These are phyloP conservation scores for Homalodisca vitripennis DNA, from an alignment of 1,140 invertebrate genomes.

Conservation along the genomic window DNA sequence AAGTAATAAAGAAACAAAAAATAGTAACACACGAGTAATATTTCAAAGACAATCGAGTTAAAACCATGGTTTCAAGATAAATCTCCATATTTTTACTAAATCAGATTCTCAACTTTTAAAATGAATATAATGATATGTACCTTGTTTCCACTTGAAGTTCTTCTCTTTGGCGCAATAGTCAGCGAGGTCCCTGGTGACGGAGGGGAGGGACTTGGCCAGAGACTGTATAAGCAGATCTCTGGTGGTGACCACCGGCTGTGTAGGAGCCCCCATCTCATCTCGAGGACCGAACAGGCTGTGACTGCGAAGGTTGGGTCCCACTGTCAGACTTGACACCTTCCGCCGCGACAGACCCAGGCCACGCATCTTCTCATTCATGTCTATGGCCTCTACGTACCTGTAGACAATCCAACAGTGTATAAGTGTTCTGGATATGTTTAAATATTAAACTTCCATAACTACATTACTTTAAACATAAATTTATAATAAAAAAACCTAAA, in stretches of 20 bases:
- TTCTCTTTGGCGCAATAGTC: conserved; percentile 29
- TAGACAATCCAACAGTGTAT: not conserved
- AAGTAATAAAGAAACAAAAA: too few relatives aligned
- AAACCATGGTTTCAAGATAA: too few relatives aligned
- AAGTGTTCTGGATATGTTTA: too few relatives aligned
- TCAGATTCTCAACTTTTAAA: too few relatives aligned
- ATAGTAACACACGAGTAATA: too few relatives aligned
- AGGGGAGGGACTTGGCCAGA: conserved; percentile 25
- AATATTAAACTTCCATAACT: too few relatives aligned
- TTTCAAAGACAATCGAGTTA: too few relatives aligned
- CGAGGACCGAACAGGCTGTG: not conserved
- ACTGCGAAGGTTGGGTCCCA: not conserved
- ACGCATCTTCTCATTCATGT: conserved; percentile 23
- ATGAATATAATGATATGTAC: too few relatives aligned
- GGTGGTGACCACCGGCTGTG: not conserved
- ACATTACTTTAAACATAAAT: too few relatives aligned
- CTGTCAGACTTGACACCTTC: not conserved
- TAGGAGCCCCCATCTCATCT: not conserved
- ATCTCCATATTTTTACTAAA: too few relatives aligned
- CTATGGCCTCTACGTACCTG: conserved; percentile 32
- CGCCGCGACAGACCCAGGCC: not conserved
- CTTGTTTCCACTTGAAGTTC: conserved; percentile 10
- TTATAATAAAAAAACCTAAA: too few relatives aligned
- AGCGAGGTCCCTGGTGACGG: conserved; percentile 23
- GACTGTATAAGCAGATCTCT: conserved; percentile 23